Conservation (phyloP, 2,888 invertebrate genomes). For the Andrena fulva region DNA sequence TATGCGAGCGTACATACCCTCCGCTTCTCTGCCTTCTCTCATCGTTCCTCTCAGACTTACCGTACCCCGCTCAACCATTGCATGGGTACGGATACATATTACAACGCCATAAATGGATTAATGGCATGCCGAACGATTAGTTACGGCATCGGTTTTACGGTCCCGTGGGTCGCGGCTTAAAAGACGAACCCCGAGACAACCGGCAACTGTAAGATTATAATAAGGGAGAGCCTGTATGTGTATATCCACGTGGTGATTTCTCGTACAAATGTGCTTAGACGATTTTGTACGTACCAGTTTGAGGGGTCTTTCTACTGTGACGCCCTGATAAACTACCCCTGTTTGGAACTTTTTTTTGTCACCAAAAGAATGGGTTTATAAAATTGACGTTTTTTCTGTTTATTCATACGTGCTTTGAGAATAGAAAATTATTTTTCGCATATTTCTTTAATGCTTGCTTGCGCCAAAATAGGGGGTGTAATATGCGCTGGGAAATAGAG, state of each 20-base stretch:
- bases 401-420: too few species aligned
- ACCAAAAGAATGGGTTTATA: too few species aligned
- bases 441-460: too few species aligned
- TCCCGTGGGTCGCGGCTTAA: slow-evolving; percentile 5
- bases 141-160: slow-evolving; percentile 44
- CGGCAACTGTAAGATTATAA: background rate
- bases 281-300: too few species aligned
- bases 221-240: background rate
- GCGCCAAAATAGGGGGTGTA: too few species aligned
- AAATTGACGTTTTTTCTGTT: too few species aligned
- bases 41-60: slow-evolving; percentile 8
- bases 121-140: slow-evolving; percentile 61
- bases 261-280: background rate
- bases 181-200: background rate
- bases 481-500: too few species aligned
- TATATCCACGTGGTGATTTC: background rate
- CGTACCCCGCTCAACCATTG: background rate
- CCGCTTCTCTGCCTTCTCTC: background rate
- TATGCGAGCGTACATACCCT: background rate
- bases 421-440: too few species aligned
- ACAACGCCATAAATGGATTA: slow-evolving; percentile 76
- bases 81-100: slow-evolving; percentile 61
- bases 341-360: too few species aligned
- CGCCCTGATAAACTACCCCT: too few species aligned
- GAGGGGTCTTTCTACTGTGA: too few species aligned